Base-by-base conservation (phyloP, 2,797 vertebrate species). In the Pogonophryne albipinna region DNA sequence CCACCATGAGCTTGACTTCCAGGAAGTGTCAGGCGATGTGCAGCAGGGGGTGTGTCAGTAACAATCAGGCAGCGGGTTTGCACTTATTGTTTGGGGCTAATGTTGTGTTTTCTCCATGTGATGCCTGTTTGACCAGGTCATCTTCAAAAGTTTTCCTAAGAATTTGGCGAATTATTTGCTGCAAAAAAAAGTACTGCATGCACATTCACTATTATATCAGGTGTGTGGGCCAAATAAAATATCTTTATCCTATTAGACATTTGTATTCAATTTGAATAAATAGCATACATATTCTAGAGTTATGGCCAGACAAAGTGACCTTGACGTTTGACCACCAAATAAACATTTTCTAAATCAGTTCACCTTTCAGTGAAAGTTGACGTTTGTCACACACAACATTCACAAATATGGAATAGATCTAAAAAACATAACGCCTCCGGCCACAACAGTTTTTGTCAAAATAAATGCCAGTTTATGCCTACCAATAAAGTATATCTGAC, bases 1-100 rank as follows among this genome's bases (percentile, higher is more conserved):
- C 65, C 64, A 70, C 42, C 66, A 79, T 66, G 71, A 73, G 56
- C 20, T 27, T 34, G 69, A 74, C 73, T 82, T 72, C 4, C 58
- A 63, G 41, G 73, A 77, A 53, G 78, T 75, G 78, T 59, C 56
- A 55, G 65, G 53, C 59, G 67, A 79, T 38, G 50, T 34, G 15
- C 53, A 42, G 70, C 69, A 45, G 72, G 27, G 38, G 61, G 73
- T 4, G 57, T 38, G 80, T 79, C 83, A 77, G 23, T 59, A 69
- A 63, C 73, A 57, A 79, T 85, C 77, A 80, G 50, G 27, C 34
- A 66, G 53, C 4, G 16, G 34, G 23, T 20, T 17, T 23, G 31
- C 11, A 49, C 38, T 50, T 9, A 49, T 34, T 46, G 15, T 16
- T 27, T 17, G 6, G 49, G 41, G 52, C 4, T 62, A 6, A 52